A percentile compares a stretch with the other conserved stretches of the same genome.
These are phyloP conservation scores for Polyploca ridens DNA, from an alignment of 2,888 invertebrate species.

Conservation along the genomic window DNA sequence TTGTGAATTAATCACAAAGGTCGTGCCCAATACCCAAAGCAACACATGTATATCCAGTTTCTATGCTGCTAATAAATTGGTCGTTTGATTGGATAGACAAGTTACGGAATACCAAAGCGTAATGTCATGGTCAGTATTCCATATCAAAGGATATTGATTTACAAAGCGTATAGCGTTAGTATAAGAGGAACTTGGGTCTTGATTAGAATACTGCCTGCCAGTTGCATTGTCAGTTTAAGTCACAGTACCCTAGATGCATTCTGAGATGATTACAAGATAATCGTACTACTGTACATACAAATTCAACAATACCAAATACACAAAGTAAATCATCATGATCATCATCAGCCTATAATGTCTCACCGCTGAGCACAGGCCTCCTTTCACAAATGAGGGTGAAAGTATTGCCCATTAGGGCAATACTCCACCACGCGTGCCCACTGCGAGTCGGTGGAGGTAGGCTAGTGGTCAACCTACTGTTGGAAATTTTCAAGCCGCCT, in stretches of 20 bases:
- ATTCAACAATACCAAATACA: too few relatives aligned
- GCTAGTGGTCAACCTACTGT: too few relatives aligned
- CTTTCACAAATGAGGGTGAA: too few relatives aligned
- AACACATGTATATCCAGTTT: not conserved
- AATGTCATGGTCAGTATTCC: not conserved
- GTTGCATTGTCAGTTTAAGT: not conserved
- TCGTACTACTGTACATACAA: not conserved
- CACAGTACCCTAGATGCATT: not conserved
- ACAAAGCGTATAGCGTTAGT: not conserved
- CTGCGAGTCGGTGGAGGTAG: too few relatives aligned
- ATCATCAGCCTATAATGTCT: too few relatives aligned
- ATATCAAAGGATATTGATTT: conserved; percentile 10
- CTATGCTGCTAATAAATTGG: not conserved
- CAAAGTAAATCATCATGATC: too few relatives aligned
- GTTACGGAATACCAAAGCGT: not conserved
- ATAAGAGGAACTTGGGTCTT: not conserved
- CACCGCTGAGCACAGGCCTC: too few relatives aligned
- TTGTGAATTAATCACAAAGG: not conserved
- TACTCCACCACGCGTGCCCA: too few relatives aligned
- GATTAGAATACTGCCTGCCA: not conserved
- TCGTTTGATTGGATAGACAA: not conserved
- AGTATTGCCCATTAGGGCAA: too few relatives aligned
- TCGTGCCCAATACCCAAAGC: not conserved
- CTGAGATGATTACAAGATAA: not conserved
- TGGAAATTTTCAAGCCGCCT: too few relatives aligned